phyloP scores from a whole-genome alignment of 2,113 vertebrate genomes.

The Apus apus region DNA sequence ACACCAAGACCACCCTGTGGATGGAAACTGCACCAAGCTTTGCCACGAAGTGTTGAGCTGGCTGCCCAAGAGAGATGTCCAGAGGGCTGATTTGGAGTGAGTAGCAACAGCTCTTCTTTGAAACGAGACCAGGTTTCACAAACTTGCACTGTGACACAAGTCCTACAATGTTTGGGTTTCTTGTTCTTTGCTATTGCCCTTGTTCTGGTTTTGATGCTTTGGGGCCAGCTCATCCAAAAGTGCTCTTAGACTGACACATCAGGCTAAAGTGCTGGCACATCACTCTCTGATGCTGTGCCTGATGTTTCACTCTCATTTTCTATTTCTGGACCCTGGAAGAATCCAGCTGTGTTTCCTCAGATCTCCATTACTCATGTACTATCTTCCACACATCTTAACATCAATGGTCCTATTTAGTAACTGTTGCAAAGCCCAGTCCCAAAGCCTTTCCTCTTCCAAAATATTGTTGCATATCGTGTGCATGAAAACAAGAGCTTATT shows the following conservation, averaged over 20 bases:
- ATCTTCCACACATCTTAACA: neutral
- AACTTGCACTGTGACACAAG: neutral
- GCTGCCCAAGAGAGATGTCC: neutral
- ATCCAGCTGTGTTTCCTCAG: neutral
- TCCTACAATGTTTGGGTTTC: neutral
- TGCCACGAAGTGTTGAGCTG: neutral
- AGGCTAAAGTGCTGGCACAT: neutral
- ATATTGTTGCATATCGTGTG: fast-evolving
- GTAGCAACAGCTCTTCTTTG: neutral
- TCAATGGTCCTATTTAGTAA: neutral
- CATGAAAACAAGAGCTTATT: neutral
- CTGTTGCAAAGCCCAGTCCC: neutral
- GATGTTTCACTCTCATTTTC: neutral
- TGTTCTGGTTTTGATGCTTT: neutral
- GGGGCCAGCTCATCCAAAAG: neutral
- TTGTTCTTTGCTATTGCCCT: neutral
- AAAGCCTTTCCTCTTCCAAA: neutral
- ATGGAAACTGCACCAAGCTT: neutral
- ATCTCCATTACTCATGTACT: neutral
- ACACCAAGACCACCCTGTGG: neutral
- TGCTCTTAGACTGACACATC: neutral
- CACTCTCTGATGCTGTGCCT: neutral
- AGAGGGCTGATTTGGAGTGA: neutral
- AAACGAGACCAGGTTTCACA: neutral
- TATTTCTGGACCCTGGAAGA: neutral